Base-by-base conservation (phyloP, 2,797 vertebrate genomes). In the Megalops cyprinoides region DNA sequence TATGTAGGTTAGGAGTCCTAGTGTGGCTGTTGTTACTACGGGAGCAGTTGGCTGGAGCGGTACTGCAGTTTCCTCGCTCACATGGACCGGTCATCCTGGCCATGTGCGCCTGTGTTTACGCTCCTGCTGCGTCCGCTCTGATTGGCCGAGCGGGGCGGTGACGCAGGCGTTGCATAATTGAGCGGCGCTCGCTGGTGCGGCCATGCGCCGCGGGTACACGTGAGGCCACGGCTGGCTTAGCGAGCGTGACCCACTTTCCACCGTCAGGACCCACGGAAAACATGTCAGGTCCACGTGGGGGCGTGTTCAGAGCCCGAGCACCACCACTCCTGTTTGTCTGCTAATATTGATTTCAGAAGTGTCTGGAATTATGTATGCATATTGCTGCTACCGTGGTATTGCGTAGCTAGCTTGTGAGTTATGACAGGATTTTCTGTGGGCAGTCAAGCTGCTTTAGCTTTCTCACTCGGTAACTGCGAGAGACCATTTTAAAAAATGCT, bases 71-170 rank as follows among this genome's bases (percentile, higher is more conserved):
- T 9, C 65, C 84, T 77, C 55, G 15, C 94, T 97, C 97, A 97
- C 97, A 96, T 97, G 97, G 95, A 92, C 90, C 39, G 79, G 74
- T 85, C 88, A 87, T 86, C 79, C 91, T 92, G 91, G 95, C 96
- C 96, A 97, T 96, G 96, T 97, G 97, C 95, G 69, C 87, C 83
- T 94, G 90, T 97, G 96, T 98, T 96, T 97, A 97, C 95, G 95
- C 93, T 94, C 79, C 82, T 82, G 85, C 79, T 92, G 90, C 94
- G 92, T 92, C 89, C 80, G 44, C 84, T 56, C 91, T 88, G 87
- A 97, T 97, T 97, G 96, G 96, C 79, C 81, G 83, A 84, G 85
- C 49, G 31, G 44, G 31, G 78, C 83, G 0, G 78, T 97, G 96
- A 97, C 95, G 96, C 89, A 0, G 14, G 0, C 42, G 86, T 97